Base-by-base conservation (phyloP, 2,888 invertebrate species). In the Nyleta sp. region DNA sequence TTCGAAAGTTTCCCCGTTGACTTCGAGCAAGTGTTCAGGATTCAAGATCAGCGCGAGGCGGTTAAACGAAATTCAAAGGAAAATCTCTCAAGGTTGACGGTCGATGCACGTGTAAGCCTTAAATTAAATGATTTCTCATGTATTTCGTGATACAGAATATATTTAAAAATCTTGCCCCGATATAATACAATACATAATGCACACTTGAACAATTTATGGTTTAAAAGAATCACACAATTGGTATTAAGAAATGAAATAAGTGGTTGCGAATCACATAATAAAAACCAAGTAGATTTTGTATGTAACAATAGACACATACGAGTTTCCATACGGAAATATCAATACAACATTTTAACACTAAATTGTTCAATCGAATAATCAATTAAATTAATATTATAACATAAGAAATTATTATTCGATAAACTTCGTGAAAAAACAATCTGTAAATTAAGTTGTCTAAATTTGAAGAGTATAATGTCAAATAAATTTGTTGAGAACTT, bases 101-200 rank as follows among this genome's bases (percentile, higher is more conserved):
- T 52, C 40, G 40, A 55, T 60, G 48, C 59, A 62, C 62, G 67
- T 44, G 33, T 81, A 81, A 83, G 81, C 81, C 65, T 33, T 38
- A 53, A 33, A 70, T 77, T 73, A 42, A 65, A 83, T 83, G 83
- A 46, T 40, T 77, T 73, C 71, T 73, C 82, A 74, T 75, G 78
- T 65, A 52, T 44, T 31, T 55, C 77, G 78, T 80, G 79, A 52
- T 74, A 17, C 15, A 42, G 80, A 74, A 80, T 79, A 71, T 53
- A 74, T 60, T 74, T 55, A 40, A 59, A 44, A 50, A 50, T 44
- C 13, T 33, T 31, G 31, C 52, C 42, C 31, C 24, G 24, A 6
- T 8, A 48, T 40, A 18, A n/a, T 8, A 35, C 8, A 50, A 33
- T 52, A 53, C 20, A 53, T 5, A 42, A 7, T 60, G 24, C 42